phyloP scores from a whole-genome alignment of 2,797 vertebrate species.

The Potorous gilbertii region DNA sequence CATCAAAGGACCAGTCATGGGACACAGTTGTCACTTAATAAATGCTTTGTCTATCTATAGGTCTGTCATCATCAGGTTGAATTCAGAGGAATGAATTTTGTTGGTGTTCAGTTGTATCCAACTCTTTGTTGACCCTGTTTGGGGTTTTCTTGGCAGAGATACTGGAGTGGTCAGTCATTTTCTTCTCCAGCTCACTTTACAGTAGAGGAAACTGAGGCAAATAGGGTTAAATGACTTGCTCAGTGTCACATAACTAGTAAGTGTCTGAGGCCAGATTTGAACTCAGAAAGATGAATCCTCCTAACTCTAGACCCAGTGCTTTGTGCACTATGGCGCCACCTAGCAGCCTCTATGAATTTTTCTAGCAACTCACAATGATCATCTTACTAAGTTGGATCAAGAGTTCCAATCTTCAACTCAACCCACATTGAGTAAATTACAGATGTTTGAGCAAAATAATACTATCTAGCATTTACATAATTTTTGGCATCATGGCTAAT shows the following conservation, averaged over 20 bases:
- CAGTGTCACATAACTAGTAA: neutral
- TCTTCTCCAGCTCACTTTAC: neutral
- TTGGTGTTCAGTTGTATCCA: neutral
- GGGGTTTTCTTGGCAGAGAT: neutral
- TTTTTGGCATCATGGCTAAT: neutral
- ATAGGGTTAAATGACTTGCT: neutral
- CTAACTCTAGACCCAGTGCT: neutral
- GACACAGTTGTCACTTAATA: neutral
- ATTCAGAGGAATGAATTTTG: neutral
- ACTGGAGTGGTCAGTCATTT: neutral
- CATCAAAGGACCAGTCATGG: neutral
- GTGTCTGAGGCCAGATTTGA: neutral
- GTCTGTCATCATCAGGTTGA: neutral
- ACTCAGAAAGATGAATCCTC: constrained; percentile 11
- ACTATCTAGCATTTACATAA: neutral
- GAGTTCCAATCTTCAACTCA: neutral
- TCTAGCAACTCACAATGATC: neutral
- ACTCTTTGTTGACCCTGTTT: neutral
- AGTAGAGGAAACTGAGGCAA: neutral
- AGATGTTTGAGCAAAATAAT: neutral
- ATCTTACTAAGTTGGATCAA: neutral
- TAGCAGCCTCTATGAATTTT: neutral
- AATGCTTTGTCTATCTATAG: no score
- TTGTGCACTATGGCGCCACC: neutral
- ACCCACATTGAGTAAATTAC: neutral